Evolutionary conservation across 2,888 invertebrate species (phyloP), one percentile per base, ranked within the genome.

Genomic region (Cosmopolites sordidus): DNA sequence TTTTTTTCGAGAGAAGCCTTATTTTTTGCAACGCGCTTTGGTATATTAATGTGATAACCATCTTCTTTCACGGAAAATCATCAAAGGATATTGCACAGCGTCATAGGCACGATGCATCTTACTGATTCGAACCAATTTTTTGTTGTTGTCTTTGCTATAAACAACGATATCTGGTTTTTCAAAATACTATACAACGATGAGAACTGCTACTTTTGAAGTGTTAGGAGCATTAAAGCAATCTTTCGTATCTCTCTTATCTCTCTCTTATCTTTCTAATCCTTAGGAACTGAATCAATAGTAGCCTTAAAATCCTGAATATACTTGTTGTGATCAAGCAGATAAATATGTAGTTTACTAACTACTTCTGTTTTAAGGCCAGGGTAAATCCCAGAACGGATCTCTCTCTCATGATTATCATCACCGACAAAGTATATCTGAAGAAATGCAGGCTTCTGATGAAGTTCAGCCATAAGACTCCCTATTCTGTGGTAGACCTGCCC

Each of bases 61-160:
- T 62, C 62, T 42, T 63, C 62, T 43, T 59, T 61, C 55, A 51
- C 51, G 49, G 60, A 62, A 53, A 66, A 65, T 8, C 38, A 64
- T 51, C 15, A 63, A 38, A 15, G 62, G 62, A 59, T 76, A 75
- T 58, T 70, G 67, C 42, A 74, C 61, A 16, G 72, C 64, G 52
- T 75, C 69, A 54, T 67, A 71, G 44, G 63, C 62, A 17, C 66
- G 61, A 48, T 69, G 67, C 15, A 62, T 65, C 58, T 69, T 65
- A 37, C 42, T 39, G 16, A 68, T 44, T 5, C 39, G 14, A 11
- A 27, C 27, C 17, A 48, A 37, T 17, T 38, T 47, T 12, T 44
- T 30, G n/a, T 37, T 15, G 6, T 40, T 41, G 16, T 45, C 45
- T 11, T 17, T 16, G 6, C 16, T 40, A 16, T 30, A 11, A 12